These are phyloP conservation scores for Watsonalla cultraria DNA, from an alignment of 2,888 invertebrate species.

Conservation along the genomic window DNA sequence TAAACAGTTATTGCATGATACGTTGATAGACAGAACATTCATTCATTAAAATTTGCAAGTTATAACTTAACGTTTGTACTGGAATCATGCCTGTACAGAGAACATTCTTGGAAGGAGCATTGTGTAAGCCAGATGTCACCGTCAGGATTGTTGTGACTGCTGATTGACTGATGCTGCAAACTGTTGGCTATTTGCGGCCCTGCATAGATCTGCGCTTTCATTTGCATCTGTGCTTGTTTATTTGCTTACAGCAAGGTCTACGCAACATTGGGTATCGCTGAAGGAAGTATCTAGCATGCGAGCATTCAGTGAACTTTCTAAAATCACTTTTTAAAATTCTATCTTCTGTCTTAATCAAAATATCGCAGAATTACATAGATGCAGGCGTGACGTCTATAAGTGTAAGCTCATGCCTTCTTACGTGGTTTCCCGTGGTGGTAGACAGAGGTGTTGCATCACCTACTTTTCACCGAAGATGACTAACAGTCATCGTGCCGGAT, in stretches of 20 bases:
- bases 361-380: too few relatives aligned
- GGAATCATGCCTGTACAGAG: slow-evolving; percentile 6
- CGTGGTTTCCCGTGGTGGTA: too few relatives aligned
- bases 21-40: neutral
- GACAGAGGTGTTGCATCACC: too few relatives aligned
- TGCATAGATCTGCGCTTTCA: slow-evolving; percentile 21
- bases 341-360: too few relatives aligned
- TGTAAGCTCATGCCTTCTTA: too few relatives aligned
- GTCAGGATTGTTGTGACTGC: slow-evolving; percentile 62
- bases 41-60: too few relatives aligned
- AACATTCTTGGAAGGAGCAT: slow-evolving; percentile 50
- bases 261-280: neutral
- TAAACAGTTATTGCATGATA: too few relatives aligned
- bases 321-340: too few relatives aligned
- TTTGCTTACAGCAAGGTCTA: neutral
- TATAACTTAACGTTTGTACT: neutral
- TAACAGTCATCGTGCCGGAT: too few relatives aligned
- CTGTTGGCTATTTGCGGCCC: slow-evolving; percentile 35
- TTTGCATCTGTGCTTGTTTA: neutral
- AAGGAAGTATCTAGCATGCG: neutral
- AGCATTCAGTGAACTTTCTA: too few relatives aligned
- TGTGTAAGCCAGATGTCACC: slow-evolving; percentile 28
- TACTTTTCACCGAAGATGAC: too few relatives aligned
- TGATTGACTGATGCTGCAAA: slow-evolving; percentile 67
- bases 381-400: too few relatives aligned